A percentile compares a stretch with the other conserved stretches of the same genome.
Conservation (phyloP, 2,888 invertebrate genomes). For the Netelia inedita region DNA sequence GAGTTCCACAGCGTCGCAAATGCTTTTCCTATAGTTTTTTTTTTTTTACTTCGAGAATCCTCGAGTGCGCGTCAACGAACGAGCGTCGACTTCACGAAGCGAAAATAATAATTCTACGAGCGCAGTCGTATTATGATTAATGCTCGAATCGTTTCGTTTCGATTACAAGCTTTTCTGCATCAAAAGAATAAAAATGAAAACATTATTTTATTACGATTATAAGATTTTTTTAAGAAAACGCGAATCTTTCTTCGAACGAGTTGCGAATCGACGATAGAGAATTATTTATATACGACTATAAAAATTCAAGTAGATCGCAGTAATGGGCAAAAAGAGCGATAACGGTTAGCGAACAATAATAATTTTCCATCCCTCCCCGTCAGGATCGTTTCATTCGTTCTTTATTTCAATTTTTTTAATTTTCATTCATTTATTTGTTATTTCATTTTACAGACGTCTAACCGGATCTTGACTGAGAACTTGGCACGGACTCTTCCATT, state of each 20-base stretch:
- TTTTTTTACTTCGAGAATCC: not conserved
- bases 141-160: no score
- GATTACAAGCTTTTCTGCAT: no score
- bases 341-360: conserved; percentile 28
- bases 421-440: not conserved
- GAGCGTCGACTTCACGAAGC: not conserved
- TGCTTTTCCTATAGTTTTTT: not conserved
- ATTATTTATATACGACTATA: conserved; percentile 3
- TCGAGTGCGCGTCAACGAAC: conserved; percentile 15
- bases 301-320: not conserved
- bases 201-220: no score
- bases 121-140: not conserved
- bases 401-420: not conserved
- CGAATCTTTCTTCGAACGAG: not conserved
- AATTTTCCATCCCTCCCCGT: not conserved
- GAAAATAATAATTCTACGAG: conserved; percentile 22
- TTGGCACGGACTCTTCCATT: not conserved
- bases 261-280: not conserved
- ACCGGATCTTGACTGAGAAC: conserved; percentile 8
- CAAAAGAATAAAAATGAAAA: no score
- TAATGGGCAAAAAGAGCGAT: not conserved
- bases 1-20: not conserved
- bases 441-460: conserved; percentile 2
- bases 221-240: no score
- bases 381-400: conserved; percentile 19